phyloP scores from a whole-genome alignment of 2,113 vertebrate genomes.

The Raphicerus campestris region DNA sequence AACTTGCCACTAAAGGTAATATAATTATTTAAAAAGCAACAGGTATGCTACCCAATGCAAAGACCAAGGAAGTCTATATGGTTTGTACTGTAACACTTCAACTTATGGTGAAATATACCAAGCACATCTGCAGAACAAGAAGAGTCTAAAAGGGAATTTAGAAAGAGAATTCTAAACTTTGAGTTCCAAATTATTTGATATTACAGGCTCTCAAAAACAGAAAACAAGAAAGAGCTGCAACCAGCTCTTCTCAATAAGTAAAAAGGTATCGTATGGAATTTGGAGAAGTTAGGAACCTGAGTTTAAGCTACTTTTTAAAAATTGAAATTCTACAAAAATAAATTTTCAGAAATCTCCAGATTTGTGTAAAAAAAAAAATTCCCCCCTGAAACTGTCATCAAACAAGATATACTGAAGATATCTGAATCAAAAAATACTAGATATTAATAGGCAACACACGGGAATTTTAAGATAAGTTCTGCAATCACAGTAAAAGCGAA shows the following conservation, averaged over 20 bases:
- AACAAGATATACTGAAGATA: not conserved
- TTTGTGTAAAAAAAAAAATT: not conserved
- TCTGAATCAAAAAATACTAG: not conserved
- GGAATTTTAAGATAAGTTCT: constrained; percentile 21
- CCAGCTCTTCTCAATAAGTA: not conserved
- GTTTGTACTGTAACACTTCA: not conserved
- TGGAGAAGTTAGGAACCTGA: not conserved
- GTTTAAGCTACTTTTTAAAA: constrained; percentile 1
- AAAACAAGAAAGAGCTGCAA: not conserved
- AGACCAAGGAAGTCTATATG: not conserved
- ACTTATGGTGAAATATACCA: not conserved
- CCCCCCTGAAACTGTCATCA: not conserved
- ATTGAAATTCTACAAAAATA: not conserved
- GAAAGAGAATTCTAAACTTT: constrained; percentile 19
- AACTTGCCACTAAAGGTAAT: not conserved
- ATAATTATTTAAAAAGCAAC: not conserved
- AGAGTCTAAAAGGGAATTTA: not conserved
- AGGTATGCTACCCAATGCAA: not conserved
- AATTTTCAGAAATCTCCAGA: not conserved
- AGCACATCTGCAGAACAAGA: not conserved
- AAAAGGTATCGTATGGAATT: not conserved
- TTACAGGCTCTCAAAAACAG: not conserved
- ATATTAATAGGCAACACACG: not conserved
- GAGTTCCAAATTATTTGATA: not conserved
- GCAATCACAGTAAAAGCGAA: not conserved